These are phyloP conservation scores for Cyclina sinensis DNA, from an alignment of 1,140 invertebrate species.

Conservation along the genomic window DNA sequence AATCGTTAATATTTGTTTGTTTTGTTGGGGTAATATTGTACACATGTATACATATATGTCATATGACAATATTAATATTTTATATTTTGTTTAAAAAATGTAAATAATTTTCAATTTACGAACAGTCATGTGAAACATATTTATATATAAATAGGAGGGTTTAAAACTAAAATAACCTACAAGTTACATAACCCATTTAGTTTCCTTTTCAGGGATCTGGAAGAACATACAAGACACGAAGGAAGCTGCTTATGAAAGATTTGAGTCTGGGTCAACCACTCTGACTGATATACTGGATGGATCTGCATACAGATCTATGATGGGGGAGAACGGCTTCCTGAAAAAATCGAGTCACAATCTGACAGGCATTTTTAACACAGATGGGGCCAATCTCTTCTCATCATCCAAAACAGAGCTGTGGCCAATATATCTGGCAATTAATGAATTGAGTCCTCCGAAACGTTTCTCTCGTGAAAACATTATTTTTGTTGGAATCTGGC, in stretches of 20 bases:
- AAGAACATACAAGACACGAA: neutral
- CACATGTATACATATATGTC: too few species aligned
- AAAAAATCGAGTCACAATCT: constrained; percentile 58
- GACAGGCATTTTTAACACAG: constrained; percentile 62
- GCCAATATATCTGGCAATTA: constrained; percentile 70
- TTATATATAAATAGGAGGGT: neutral
- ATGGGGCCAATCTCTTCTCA: constrained; percentile 67
- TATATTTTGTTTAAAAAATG: too few species aligned
- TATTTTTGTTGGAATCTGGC: constrained; percentile 60
- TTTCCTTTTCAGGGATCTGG: neutral
- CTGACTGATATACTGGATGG: constrained; percentile 70
- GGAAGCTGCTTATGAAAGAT: neutral
- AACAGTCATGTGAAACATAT: too few species aligned
- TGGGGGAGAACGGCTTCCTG: constrained; percentile 50
- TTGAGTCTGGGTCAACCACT: neutral
- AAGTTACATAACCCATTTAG: neutral
- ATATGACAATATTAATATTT: too few species aligned
- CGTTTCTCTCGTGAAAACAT: constrained; percentile 65
- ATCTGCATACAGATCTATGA: constrained; percentile 47
- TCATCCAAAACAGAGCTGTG: constrained; percentile 70
- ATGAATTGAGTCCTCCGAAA: constrained; percentile 35
- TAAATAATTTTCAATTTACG: too few species aligned
- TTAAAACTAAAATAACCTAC: neutral
- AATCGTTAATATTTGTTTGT: too few species aligned
- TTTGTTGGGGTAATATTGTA: too few species aligned